Percentiles rank a stretch among this genome's conserved stretches.
phyloP scores from a whole-genome alignment of 30 jellyfish, hydroid and myxozoan genomes.

The Haliclystus octoradiatus region DNA sequence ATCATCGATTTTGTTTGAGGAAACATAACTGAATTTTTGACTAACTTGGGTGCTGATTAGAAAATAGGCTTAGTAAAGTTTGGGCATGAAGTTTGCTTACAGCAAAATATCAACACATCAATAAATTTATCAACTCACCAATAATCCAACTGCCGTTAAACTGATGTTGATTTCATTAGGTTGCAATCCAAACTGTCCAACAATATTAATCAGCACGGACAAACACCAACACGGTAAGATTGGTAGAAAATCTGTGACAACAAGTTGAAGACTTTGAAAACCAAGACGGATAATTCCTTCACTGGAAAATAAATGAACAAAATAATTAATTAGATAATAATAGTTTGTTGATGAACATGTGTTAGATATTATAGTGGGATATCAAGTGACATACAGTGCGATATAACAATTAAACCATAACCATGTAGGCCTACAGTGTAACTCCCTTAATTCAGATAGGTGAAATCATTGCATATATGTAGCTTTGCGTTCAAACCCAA shows the following conservation, averaged over 20 bases:
- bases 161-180: conserved; percentile 91
- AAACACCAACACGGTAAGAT: conserved; percentile 96
- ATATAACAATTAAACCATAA: no score
- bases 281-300: conserved; percentile 77
- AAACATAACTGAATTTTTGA: no score
- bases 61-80: neutral
- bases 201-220: conserved; percentile 63
- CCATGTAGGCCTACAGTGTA: no score
- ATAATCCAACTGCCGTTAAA: conserved; percentile 81
- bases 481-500: no score
- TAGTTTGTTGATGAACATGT: no score
- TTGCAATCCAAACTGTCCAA: conserved; percentile 87
- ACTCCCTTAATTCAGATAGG: no score
- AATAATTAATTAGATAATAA: no score
- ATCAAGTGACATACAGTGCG: no score
- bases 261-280: conserved; percentile 84
- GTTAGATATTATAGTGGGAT: no score
- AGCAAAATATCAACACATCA: neutral
- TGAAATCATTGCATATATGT: no score
- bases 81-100: neutral
- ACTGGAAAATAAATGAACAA: conserved; percentile 21
- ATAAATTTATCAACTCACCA: conserved; percentile 27
- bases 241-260: conserved; percentile 85
- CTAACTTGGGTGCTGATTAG: neutral
- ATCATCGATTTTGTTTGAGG: no score